Evolutionary conservation across 1,140 invertebrate species (phyloP).

Genomic region (Manduca sexta): DNA sequence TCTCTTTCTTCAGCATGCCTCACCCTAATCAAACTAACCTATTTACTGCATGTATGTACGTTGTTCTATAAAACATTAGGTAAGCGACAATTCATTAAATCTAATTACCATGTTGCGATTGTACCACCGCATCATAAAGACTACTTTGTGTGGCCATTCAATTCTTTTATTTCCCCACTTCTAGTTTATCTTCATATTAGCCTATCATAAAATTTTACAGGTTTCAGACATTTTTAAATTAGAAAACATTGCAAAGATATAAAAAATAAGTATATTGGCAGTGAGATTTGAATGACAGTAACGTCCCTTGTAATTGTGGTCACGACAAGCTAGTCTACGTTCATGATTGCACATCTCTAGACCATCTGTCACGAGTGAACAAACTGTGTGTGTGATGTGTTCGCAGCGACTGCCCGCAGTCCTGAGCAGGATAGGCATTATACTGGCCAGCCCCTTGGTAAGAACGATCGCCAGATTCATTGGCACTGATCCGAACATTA

Average conservation of each 20-base stretch:
- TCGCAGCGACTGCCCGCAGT: constrained; percentile 93
- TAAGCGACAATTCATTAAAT: constrained; percentile 34
- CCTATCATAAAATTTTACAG: neutral
- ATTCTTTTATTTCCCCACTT: constrained; percentile 1
- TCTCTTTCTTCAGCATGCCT: constrained; percentile 38
- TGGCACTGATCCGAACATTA: constrained; percentile 54
- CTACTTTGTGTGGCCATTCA: constrained; percentile 65
- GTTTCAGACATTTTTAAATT: constrained; percentile 3
- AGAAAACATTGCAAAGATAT: constrained; percentile 68
- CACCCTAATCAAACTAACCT: constrained; percentile 21
- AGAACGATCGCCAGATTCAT: constrained; percentile 76
- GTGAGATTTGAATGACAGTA: neutral
- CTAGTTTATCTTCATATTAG: neutral
- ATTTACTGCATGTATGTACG: constrained; percentile 26
- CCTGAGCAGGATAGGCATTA: constrained; percentile 93
- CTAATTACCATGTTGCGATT: constrained; percentile 24
- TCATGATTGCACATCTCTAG: constrained; percentile 60
- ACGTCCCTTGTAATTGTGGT: constrained; percentile 33
- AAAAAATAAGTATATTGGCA: constrained; percentile 5
- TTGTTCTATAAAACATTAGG: constrained; percentile 14
- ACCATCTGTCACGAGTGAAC: constrained; percentile 68
- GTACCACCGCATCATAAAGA: constrained; percentile 30
- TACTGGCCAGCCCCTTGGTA: constrained; percentile 94
- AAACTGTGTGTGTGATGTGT: constrained; percentile 74
- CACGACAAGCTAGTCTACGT: constrained; percentile 66